Conservation (phyloP, 2,888 invertebrate genomes). For the Punctoribates punctum region DNA sequence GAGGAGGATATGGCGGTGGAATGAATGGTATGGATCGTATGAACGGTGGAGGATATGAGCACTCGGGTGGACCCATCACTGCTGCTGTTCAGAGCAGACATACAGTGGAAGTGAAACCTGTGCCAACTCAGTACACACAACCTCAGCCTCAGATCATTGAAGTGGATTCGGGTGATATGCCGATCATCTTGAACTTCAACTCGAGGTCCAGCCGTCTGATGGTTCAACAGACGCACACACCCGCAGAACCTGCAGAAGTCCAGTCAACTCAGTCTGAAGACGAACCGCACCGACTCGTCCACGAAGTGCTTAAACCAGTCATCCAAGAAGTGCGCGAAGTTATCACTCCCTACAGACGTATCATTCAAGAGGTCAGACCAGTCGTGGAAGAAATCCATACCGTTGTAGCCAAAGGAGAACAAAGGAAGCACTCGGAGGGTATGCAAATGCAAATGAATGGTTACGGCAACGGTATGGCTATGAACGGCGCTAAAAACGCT, state of each 20-base stretch:
- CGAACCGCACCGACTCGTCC: constrained; percentile 16
- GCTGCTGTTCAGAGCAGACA: constrained; percentile 16
- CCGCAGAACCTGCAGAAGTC: neutral
- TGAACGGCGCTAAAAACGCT: neutral
- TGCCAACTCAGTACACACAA: neutral
- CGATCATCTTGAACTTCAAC: constrained; percentile 5
- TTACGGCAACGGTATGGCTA: constrained; percentile 23
- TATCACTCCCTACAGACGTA: constrained; percentile 14
- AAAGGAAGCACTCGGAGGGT: neutral
- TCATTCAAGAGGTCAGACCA: constrained; percentile 17
- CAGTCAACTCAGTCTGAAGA: constrained; percentile 20
- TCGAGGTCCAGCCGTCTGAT: neutral
- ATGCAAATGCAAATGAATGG: constrained; percentile 33
- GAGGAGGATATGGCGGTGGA: neutral
- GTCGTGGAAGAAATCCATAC: constrained; percentile 14
- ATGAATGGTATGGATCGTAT: neutral
- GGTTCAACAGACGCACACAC: constrained; percentile 6
- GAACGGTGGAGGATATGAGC: constrained; percentile 10
- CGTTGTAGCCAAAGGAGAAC: constrained; percentile 19
- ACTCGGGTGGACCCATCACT: constrained; percentile 1
- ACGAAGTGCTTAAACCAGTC: constrained; percentile 29
- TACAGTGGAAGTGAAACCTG: constrained; percentile 10
- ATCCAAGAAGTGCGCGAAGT: constrained; percentile 27
- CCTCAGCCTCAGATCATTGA: constrained; percentile 19
- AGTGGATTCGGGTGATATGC: constrained; percentile 24